A percentile compares a stretch with the other conserved stretches of the same genome.
Conservation (phyloP, 1,140 invertebrate species). For the Portunus trituberculatus region DNA sequence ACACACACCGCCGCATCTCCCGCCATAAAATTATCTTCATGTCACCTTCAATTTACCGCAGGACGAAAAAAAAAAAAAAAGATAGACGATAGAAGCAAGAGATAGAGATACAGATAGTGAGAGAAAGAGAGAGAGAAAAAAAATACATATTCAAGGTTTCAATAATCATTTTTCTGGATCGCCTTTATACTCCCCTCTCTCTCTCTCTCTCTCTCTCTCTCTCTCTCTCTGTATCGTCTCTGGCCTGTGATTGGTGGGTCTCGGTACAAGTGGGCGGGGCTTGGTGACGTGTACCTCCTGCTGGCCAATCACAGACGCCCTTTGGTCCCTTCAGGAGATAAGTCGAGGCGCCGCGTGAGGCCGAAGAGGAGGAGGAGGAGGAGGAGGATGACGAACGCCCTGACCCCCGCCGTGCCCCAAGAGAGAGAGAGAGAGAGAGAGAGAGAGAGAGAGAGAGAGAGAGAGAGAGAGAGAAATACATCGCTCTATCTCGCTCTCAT, state of each 20-base stretch:
- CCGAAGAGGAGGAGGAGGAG: no score
- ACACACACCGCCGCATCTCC: neutral
- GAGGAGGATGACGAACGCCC: no score
- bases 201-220: constrained; percentile 40
- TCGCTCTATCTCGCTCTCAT: no score
- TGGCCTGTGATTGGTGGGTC: constrained; percentile 40
- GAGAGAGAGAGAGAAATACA: neutral
- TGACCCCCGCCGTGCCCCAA: no score
- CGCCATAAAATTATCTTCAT: neutral
- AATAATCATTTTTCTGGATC: constrained; percentile 25
- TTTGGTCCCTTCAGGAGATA: constrained; percentile 12
- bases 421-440: no score
- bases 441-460: no score
- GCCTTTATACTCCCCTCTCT: neutral
- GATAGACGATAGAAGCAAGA: neutral
- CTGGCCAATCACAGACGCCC: constrained; percentile 40
- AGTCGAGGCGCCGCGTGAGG: no score
- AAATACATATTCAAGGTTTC: constrained; percentile 25
- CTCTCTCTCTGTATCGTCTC: neutral
- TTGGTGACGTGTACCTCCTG: constrained; percentile 1
- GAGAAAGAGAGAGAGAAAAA: constrained; percentile 30
- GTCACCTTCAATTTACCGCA: neutral
- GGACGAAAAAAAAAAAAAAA: neutral
- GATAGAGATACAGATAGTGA: neutral
- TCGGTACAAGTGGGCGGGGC: neutral